Conservation (phyloP, 2,113 vertebrate species). For the Nycticorax nycticorax region DNA sequence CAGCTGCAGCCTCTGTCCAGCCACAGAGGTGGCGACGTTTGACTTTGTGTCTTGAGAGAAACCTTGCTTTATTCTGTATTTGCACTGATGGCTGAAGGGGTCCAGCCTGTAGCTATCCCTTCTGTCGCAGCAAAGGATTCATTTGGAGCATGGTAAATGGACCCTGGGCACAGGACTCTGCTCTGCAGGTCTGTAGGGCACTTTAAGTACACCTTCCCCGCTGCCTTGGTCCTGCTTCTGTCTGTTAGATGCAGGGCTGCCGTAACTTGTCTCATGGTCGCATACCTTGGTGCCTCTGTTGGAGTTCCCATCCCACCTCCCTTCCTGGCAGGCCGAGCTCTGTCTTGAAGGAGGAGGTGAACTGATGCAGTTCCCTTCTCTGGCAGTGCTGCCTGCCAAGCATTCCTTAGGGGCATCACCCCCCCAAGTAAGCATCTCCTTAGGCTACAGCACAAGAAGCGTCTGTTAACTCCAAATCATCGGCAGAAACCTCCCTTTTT, state of each 20-base stretch:
- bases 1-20: fast-evolving
- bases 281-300: background rate
- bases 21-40: background rate
- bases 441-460: background rate
- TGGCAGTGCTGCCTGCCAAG: background rate
- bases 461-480: background rate
- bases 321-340: background rate
- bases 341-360: background rate
- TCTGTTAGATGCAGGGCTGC: background rate
- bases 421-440: background rate
- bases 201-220: background rate
- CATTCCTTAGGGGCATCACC: background rate
- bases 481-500: background rate
- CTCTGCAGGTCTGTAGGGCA: background rate
- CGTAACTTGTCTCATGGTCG: background rate
- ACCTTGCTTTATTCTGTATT: background rate
- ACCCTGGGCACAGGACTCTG: background rate
- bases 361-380: background rate
- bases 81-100: background rate
- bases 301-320: background rate
- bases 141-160: background rate
- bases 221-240: background rate
- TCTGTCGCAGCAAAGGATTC: background rate
- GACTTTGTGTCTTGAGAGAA: background rate
- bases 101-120: background rate